Conservation (phyloP, 2,888 invertebrate species). For the Rhamnusium bicolor region DNA sequence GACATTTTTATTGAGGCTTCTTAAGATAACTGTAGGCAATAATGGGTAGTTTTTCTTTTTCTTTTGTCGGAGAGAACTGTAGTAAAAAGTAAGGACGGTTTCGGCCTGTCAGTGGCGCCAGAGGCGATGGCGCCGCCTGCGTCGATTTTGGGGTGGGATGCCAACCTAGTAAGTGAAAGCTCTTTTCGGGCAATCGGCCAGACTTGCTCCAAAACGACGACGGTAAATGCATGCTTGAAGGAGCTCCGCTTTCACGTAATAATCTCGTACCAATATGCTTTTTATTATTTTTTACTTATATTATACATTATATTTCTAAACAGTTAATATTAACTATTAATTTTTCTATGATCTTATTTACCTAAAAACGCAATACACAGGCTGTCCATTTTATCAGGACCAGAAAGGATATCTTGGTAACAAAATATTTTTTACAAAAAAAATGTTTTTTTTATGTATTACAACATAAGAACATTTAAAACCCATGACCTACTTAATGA, state of each 20-base stretch:
- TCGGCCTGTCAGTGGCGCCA: slow-evolving; percentile 63
- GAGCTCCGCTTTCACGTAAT: background rate
- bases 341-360: no score
- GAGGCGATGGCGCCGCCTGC: slow-evolving; percentile 63
- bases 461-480: no score
- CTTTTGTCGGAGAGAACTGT: slow-evolving; percentile 67
- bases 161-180: slow-evolving; percentile 58
- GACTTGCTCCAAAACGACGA: slow-evolving; percentile 46
- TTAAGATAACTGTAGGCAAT: slow-evolving; percentile 72
- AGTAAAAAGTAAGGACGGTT: slow-evolving; percentile 70
- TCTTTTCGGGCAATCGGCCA: slow-evolving; percentile 66
- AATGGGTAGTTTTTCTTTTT: slow-evolving; percentile 71
- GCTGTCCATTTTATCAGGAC: no score
- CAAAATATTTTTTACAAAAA: no score
- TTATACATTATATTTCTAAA: no score
- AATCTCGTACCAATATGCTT: background rate
- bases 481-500: no score
- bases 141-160: slow-evolving; percentile 45
- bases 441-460: no score
- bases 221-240: slow-evolving; percentile 1
- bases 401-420: no score
- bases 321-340: no score
- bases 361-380: no score
- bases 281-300: background rate
- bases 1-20: slow-evolving; percentile 71